These are phyloP conservation scores for Mythimna impura DNA, from an alignment of 2,888 invertebrate species.

Conservation along the genomic window DNA sequence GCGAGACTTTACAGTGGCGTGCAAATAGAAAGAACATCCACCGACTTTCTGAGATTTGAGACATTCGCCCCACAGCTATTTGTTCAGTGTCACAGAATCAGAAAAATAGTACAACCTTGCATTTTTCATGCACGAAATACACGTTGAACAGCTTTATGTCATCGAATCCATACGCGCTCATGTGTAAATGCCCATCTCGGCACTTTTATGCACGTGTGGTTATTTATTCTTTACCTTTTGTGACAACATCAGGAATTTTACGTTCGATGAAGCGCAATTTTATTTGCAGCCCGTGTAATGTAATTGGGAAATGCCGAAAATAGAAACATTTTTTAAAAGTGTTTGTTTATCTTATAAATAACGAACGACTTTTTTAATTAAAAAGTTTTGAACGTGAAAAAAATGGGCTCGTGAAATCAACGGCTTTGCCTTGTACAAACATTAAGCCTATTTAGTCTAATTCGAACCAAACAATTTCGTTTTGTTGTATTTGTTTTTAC, in stretches of 20 bases:
- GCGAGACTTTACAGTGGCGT: slow-evolving; percentile 66
- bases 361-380: slow-evolving; percentile 52
- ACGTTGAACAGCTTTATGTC: slow-evolving; percentile 73
- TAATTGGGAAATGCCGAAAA: slow-evolving; percentile 46
- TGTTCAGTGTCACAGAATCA: slow-evolving; percentile 81
- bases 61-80: slow-evolving; percentile 81
- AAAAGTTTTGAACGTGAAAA: slow-evolving; percentile 39
- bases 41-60: slow-evolving; percentile 77
- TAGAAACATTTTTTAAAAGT: slow-evolving; percentile 32
- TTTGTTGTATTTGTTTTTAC: slow-evolving; percentile 24
- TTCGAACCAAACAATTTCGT: slow-evolving; percentile 17
- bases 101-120: slow-evolving; percentile 74
- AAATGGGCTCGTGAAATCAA: slow-evolving; percentile 31
- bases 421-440: slow-evolving; percentile 16
- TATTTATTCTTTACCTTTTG: slow-evolving; percentile 57
- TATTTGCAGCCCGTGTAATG: slow-evolving; percentile 39
- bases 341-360: slow-evolving; percentile 45
- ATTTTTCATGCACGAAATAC: slow-evolving; percentile 77
- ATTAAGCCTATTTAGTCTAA: slow-evolving; percentile 34
- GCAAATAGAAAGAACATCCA: slow-evolving; percentile 76
- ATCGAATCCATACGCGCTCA: slow-evolving; percentile 71
- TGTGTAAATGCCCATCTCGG: slow-evolving; percentile 65
- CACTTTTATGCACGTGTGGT: slow-evolving; percentile 59
- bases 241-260: slow-evolving; percentile 47
- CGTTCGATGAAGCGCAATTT: slow-evolving; percentile 45